Evolutionary conservation across 2,888 invertebrate species (phyloP).

Genomic region (Limnephilus rhombicus): DNA sequence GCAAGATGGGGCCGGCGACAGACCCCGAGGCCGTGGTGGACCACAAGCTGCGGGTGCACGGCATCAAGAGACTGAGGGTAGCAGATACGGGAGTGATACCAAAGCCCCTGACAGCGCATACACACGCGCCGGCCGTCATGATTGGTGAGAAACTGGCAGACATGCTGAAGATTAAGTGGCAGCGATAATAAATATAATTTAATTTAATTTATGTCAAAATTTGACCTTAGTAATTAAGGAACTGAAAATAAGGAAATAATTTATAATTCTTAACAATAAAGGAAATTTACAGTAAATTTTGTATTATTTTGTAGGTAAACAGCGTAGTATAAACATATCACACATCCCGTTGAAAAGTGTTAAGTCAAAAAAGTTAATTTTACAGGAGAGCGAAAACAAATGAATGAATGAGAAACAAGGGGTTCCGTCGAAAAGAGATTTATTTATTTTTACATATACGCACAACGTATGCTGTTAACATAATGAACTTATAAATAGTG

Average conservation of each 20-base stretch:
- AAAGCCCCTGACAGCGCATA: slow-evolving; percentile 81
- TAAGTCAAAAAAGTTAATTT: too few relatives aligned
- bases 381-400: too few relatives aligned
- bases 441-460: too few relatives aligned
- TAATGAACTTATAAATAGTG: too few relatives aligned
- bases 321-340: too few relatives aligned
- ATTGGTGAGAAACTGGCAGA: slow-evolving; percentile 86
- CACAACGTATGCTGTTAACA: too few relatives aligned
- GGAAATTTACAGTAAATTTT: not conserved
- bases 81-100: slow-evolving; percentile 85
- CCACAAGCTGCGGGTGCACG: slow-evolving; percentile 80
- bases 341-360: too few relatives aligned
- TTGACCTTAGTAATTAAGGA: not conserved
- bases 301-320: not conserved
- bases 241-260: not conserved
- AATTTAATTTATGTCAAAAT: not conserved
- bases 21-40: slow-evolving; percentile 83
- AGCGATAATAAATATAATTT: not conserved
- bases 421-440: too few relatives aligned
- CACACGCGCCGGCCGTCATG: slow-evolving; percentile 84
- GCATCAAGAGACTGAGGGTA: slow-evolving; percentile 79
- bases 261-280: too few relatives aligned
- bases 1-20: slow-evolving; percentile 83
- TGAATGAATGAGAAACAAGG: too few relatives aligned
- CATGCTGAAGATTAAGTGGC: slow-evolving; percentile 79